These are phyloP conservation scores for Melinaea marsaeus DNA, from an alignment of 2,888 invertebrate species.

Conservation along the genomic window DNA sequence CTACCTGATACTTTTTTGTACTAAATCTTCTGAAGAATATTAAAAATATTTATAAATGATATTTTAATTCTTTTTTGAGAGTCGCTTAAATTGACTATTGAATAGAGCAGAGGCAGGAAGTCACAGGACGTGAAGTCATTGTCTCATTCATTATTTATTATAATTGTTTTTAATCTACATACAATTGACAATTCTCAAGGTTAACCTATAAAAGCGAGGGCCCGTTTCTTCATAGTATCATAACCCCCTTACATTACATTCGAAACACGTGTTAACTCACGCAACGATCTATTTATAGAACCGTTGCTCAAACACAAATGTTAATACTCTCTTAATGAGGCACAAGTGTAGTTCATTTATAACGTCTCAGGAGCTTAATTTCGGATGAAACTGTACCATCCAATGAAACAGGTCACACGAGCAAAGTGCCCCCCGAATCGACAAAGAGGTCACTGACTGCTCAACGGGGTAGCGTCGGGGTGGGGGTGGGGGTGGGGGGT, in stretches of 20 bases:
- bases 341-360: constrained; percentile 6
- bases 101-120: constrained; percentile 36
- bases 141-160: constrained; percentile 30
- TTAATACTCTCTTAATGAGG: constrained; percentile 21
- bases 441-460: constrained; percentile 72
- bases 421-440: constrained; percentile 48
- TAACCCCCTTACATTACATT: constrained; percentile 46
- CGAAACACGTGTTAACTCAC: constrained; percentile 63
- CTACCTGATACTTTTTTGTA: too few relatives aligned
- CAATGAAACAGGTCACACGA: constrained; percentile 61
- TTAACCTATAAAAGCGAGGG: constrained; percentile 48
- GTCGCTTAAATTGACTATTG: too few relatives aligned
- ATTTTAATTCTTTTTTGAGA: too few relatives aligned
- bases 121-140: constrained; percentile 60
- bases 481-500: constrained; percentile 52
- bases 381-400: constrained; percentile 11
- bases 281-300: constrained; percentile 56
- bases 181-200: constrained; percentile 22
- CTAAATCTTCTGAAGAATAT: too few relatives aligned
- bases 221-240: constrained; percentile 50
- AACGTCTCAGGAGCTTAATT: constrained; percentile 9
- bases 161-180: constrained; percentile 7
- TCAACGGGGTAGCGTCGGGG: constrained; percentile 50
- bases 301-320: constrained; percentile 20
- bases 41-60: too few relatives aligned